Evolutionary conservation across 2,888 invertebrate genomes (phyloP).

Genomic region (Micoletzkya japonica): DNA sequence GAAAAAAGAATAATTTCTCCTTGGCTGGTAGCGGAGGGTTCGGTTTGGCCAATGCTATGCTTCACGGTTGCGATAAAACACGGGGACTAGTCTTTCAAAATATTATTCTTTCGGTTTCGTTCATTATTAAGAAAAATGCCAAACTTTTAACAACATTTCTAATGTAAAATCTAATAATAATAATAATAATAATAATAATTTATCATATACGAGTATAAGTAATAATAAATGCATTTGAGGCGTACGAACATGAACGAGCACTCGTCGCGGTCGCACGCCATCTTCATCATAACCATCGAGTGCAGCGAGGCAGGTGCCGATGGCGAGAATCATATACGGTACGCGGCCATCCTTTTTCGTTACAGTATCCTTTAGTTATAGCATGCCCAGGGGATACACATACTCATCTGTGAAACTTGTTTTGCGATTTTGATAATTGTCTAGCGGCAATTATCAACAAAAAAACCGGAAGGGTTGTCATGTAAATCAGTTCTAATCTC

Average conservation of each 20-base stretch:
- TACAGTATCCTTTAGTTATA: background rate
- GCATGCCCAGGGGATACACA: too few species aligned
- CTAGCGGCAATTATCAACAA: too few species aligned
- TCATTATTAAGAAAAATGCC: too few species aligned
- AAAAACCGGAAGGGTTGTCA: too few species aligned
- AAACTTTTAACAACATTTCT: too few species aligned
- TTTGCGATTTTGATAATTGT: too few species aligned
- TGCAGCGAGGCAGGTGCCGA: conserved; percentile 77
- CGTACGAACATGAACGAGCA: conserved; percentile 97
- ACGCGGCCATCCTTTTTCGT: background rate
- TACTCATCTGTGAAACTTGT: too few species aligned
- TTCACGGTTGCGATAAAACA: background rate
- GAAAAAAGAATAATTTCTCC: too few species aligned
- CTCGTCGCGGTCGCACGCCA: conserved; percentile 86
- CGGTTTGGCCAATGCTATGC: background rate
- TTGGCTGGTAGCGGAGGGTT: too few species aligned
- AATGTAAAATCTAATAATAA: background rate
- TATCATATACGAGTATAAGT: too few species aligned
- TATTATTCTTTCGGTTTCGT: background rate
- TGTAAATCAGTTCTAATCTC: too few species aligned
- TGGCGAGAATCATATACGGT: conserved; percentile 71
- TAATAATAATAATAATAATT: background rate
- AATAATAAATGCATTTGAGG: conserved; percentile 37
- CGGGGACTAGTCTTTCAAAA: background rate
- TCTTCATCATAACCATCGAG: conserved; percentile 95